Base-by-base conservation (phyloP, 2,113 vertebrate species). In the Austrofundulus limnaeus region DNA sequence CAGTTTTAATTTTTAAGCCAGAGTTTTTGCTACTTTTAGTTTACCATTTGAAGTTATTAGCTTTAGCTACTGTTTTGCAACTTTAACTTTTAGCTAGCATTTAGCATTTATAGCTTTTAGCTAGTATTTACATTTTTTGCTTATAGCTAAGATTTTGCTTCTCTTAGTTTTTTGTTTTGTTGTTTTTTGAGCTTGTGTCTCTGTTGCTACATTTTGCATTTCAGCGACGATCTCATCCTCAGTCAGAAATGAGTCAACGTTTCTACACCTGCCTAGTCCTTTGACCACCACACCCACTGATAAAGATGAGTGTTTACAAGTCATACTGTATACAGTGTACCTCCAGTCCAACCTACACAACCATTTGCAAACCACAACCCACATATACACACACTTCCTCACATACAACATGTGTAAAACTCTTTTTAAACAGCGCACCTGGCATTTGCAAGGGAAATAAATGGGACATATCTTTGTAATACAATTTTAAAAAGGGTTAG, bases 231-330 rank as follows among this genome's bases (percentile, higher is more conserved):
- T 46, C 17, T 23, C 17, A 20, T 1, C 51, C 19, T 62, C 15
- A n/a, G 45, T 43, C 37, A n/a, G 2, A 24, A 53, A 34, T 20
- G 34, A 52, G 51, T 37, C 58, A 73, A 52, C 37, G n/a, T n/a
- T n/a, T n/a, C n/a, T n/a, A n/a, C n/a, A 61, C 58, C 55, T 68
- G 54, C 19, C 70, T 49, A 14, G 28, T 25, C 0, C 64, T 75
- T 78, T 62, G 68, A 82, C 34, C 67, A 19, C 66, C 69, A 64
- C 71, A 75, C 72, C 70, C 10, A 51, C 34, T 53, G 31, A 71
- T 63, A 71, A 4, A n/a, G 53, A 60, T 31, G 55, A 11, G 0
- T 60, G 61, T 69, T 64, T 19, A 51, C 66, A 75, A 38, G 41
- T 75, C 16, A 45, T 28, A 42, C n/a, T n/a, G n/a, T n/a, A n/a